These are phyloP conservation scores for Elachura formosa DNA, from an alignment of 2,113 vertebrate species.

Conservation along the genomic window DNA sequence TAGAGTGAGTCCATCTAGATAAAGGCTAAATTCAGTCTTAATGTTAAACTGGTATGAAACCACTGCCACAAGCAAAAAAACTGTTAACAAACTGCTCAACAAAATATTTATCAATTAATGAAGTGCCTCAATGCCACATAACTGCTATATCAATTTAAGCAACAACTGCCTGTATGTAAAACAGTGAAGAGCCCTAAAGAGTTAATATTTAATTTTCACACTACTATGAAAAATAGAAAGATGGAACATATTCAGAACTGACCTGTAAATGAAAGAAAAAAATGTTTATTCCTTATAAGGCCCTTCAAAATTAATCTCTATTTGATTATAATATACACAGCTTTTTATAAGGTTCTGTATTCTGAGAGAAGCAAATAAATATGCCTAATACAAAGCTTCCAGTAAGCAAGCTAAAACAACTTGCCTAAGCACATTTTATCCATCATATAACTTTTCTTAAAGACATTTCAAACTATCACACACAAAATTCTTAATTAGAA, in stretches of 20 bases:
- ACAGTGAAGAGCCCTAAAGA: not conserved
- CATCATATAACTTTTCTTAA: slow-evolving; percentile 6
- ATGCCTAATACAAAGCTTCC: not conserved
- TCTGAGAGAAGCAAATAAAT: not conserved
- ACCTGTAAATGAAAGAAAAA: not conserved
- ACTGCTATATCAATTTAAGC: not conserved
- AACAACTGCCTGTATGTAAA: not conserved
- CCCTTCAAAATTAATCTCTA: not conserved
- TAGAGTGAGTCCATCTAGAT: not conserved
- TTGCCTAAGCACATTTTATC: not conserved
- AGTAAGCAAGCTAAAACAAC: not conserved
- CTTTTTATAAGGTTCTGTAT: not conserved
- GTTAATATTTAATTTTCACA: not conserved
- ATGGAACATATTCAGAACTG: not conserved
- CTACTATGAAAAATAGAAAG: not conserved
- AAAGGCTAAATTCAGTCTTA: not conserved
- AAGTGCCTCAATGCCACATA: not conserved
- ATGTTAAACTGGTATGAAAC: not conserved
- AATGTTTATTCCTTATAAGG: not conserved
- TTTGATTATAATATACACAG: not conserved
- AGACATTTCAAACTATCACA: slow-evolving; percentile 40
- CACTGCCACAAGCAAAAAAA: not conserved
- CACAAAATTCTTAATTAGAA: not conserved
- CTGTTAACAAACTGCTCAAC: not conserved
- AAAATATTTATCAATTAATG: not conserved